phyloP scores from a whole-genome alignment of 2,113 vertebrate species.

The Podarcis cretensis region DNA sequence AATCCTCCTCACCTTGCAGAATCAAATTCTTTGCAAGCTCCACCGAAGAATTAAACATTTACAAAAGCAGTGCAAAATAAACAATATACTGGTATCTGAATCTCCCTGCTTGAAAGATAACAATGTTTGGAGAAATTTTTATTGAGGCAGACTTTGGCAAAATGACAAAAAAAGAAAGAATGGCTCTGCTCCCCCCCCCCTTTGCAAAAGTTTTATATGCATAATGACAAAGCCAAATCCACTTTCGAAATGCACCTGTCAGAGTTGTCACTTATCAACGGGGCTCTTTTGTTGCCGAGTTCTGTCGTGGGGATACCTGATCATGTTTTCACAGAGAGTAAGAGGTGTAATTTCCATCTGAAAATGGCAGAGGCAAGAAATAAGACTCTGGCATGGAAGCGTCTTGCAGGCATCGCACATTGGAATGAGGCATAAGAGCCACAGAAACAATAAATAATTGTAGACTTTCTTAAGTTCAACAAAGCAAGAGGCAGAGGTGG shows the following conservation, averaged over 20 bases:
- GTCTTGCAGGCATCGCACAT: constrained; percentile 24
- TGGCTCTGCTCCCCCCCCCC: not conserved
- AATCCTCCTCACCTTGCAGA: constrained; percentile 39
- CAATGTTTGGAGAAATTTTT: not conserved
- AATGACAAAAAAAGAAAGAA: constrained; percentile 40
- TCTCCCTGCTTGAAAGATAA: not conserved
- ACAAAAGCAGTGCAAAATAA: constrained; percentile 22
- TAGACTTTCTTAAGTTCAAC: not conserved
- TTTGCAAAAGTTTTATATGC: constrained; percentile 23
- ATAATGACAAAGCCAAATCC: constrained; percentile 52
- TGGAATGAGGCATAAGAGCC: constrained; percentile 23
- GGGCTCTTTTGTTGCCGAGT: constrained; percentile 53
- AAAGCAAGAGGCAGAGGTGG: not conserved
- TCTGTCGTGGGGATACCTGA: constrained; percentile 50
- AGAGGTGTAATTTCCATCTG: constrained; percentile 55
- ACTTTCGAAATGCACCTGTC: constrained; percentile 63
- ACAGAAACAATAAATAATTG: not conserved
- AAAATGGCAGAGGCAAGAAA: constrained; percentile 61
- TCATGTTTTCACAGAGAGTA: constrained; percentile 56
- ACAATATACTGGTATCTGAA: constrained; percentile 33
- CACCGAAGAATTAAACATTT: constrained; percentile 48
- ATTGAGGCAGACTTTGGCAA: constrained; percentile 22
- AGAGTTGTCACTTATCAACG: constrained; percentile 64
- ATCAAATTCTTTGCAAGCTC: constrained; percentile 30
- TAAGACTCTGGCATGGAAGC: constrained; percentile 43